Evolutionary conservation across 2,888 invertebrate species (phyloP), one percentile per base, ranked within the genome.

Genomic region (Eupithecia dodoneata): DNA sequence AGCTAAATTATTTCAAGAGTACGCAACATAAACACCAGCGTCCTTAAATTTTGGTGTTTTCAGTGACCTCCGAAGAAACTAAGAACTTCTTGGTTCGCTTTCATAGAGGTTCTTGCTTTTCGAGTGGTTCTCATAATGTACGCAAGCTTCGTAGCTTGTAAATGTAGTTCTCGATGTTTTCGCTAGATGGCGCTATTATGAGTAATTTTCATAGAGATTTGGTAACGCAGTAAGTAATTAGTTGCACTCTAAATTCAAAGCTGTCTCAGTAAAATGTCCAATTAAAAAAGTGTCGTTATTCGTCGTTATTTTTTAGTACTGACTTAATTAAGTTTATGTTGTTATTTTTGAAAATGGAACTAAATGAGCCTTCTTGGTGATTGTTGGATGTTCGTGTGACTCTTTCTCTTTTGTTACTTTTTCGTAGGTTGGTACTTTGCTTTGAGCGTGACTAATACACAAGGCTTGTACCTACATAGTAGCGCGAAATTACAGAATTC

Each of bases 141-240:
- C 70, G 18, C 70, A 30, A 10, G 30, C 6, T 5, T 15, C 6
- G 67, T 55, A 9, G 12, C 72, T 59, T 41, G 63, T 49, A 4
- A 3, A 44, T 63, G 74, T 74, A 65, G 81, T 81, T 77, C 78
- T 0, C 4, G 18, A 6, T 3, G 10, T 66, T 66, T 76, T 6
- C 0, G 47, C 74, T 70, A 81, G 81, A 81, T 80, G 81, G 80
- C 81, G 79, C 30, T 30, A 30, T 42, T 78, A 73, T 10, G 15
- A 30, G 55, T 73, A 72, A 55, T 44, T 63, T 9, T 49, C 7
- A 4, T 12, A 63, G 18, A 9, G 30, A 30, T 59, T 30, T 18
- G 1, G 10, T 55, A 7, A 3, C 6, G 55, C 13, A 9, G 30
- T 30, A 30, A 30, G 30, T 30, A 30, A 30, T 4, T 9, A 55